These are phyloP conservation scores for Idaea straminata DNA, from an alignment of 2,888 invertebrate genomes.

Conservation along the genomic window DNA sequence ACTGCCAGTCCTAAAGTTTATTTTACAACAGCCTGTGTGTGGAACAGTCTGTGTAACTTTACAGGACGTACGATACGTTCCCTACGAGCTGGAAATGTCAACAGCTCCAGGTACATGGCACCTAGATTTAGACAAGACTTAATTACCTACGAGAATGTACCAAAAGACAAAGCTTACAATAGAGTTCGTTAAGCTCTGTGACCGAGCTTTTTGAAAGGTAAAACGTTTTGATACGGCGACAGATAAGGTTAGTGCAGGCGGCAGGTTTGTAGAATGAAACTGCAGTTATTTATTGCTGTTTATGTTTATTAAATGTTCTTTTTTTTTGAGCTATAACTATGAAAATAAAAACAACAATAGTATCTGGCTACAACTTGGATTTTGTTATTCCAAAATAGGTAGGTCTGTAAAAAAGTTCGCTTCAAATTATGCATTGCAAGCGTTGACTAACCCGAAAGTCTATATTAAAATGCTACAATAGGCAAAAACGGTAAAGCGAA, in stretches of 20 bases:
- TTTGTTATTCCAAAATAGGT: too few relatives aligned
- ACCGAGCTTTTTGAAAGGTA: conserved; percentile 3
- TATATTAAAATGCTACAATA: too few relatives aligned
- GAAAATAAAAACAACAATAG: too few relatives aligned
- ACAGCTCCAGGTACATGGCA: conserved; percentile 4
- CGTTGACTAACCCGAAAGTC: too few relatives aligned
- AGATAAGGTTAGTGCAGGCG: conserved; percentile 15
- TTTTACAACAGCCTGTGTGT: conserved; percentile 2
- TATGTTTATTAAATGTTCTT: too few relatives aligned
- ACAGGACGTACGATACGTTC: not conserved
- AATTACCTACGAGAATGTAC: conserved; percentile 8
- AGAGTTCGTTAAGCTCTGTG: conserved; percentile 2
- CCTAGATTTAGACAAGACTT: conserved; percentile 6
- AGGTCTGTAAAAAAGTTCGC: too few relatives aligned
- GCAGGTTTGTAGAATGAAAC: conserved; percentile 9
- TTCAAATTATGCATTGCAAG: too few relatives aligned
- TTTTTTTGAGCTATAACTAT: too few relatives aligned
- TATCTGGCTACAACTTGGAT: too few relatives aligned
- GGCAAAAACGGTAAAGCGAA: too few relatives aligned
- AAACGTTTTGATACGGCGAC: conserved; percentile 27
- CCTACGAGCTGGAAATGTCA: conserved; percentile 2
- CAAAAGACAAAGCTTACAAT: conserved; percentile 3
- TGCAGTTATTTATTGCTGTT: not conserved
- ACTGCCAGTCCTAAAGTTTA: not conserved
- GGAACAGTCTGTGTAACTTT: conserved; percentile 2